Percentiles rank a stretch among this genome's conserved stretches.
Evolutionary conservation across 2,888 invertebrate species (phyloP).

Genomic region (Polyploca ridens): DNA sequence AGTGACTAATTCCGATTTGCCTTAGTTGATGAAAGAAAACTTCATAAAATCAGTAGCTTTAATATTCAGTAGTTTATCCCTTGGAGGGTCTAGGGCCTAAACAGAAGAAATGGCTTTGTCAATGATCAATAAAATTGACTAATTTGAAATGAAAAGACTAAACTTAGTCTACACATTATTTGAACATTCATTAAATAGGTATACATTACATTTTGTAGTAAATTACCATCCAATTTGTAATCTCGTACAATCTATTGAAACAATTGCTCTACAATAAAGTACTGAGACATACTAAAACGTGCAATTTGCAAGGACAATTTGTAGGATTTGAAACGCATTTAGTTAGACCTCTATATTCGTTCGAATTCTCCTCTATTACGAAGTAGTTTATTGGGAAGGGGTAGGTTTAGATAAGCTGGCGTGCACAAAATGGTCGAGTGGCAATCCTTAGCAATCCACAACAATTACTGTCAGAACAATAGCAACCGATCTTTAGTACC

Average conservation of each 20-base stretch:
- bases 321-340: slow-evolving; percentile 4
- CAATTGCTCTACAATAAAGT: slow-evolving; percentile 15
- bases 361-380: background rate
- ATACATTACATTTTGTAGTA: background rate
- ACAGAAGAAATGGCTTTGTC: too few species aligned
- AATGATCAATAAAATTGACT: too few species aligned
- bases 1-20: too few species aligned
- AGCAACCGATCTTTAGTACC: slow-evolving; percentile 61
- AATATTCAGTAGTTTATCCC: too few species aligned
- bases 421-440: slow-evolving; percentile 17
- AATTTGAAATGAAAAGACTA: background rate
- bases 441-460: slow-evolving; percentile 56
- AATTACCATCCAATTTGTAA: slow-evolving; percentile 11
- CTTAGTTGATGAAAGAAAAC: too few species aligned
- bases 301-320: slow-evolving; percentile 13
- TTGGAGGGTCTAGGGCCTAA: too few species aligned
- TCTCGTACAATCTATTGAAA: slow-evolving; percentile 13
- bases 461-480: slow-evolving; percentile 80
- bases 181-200: background rate
- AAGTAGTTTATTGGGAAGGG: slow-evolving; percentile 12
- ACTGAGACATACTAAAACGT: slow-evolving; percentile 4
- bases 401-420: slow-evolving; percentile 34
- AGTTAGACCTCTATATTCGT: slow-evolving; percentile 3
- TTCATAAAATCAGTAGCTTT: too few species aligned
- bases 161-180: background rate